phyloP scores from a whole-genome alignment of 53 echinoderm and acorn worm species.

The Mesocentrotus franciscanus region DNA sequence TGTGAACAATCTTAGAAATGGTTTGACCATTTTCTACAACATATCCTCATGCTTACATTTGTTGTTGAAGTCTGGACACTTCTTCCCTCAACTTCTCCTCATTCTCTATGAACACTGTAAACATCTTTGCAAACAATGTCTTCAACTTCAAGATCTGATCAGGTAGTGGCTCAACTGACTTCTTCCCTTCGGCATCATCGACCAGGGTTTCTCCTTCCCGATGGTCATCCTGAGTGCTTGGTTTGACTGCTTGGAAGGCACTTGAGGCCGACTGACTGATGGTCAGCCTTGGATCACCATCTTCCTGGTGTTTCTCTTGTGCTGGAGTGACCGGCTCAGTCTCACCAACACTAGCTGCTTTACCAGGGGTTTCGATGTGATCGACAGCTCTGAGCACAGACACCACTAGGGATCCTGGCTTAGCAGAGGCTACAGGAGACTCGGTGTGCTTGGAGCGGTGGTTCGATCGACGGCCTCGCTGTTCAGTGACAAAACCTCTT shows the following conservation, averaged over 20 bases:
- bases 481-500: constrained; percentile 52
- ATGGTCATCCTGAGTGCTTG: background rate
- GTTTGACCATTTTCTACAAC: background rate
- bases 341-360: background rate
- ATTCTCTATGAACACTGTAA: constrained; percentile 60
- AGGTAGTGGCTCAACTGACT: constrained; percentile 47
- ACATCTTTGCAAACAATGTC: constrained; percentile 58
- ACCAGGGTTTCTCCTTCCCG: background rate
- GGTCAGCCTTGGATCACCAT: background rate
- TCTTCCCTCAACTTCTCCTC: constrained; percentile 60
- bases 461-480: background rate
- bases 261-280: constrained; percentile 78
- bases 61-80: constrained; percentile 69
- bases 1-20: too few relatives aligned
- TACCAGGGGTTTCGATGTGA: constrained; percentile 48
- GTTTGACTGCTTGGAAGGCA: constrained; percentile 76
- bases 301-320: background rate
- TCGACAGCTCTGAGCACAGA: constrained; percentile 76
- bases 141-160: constrained; percentile 74
- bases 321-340: background rate
- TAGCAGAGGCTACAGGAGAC: constrained; percentile 14
- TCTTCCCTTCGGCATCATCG: background rate
- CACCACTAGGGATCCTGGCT: constrained; percentile 71
- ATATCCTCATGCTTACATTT: constrained; percentile 63
- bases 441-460: constrained; percentile 23